Percentiles rank a stretch among this genome's conserved stretches.
Evolutionary conservation across 2,113 vertebrate species (phyloP).

Genomic region (Columbina picui): DNA sequence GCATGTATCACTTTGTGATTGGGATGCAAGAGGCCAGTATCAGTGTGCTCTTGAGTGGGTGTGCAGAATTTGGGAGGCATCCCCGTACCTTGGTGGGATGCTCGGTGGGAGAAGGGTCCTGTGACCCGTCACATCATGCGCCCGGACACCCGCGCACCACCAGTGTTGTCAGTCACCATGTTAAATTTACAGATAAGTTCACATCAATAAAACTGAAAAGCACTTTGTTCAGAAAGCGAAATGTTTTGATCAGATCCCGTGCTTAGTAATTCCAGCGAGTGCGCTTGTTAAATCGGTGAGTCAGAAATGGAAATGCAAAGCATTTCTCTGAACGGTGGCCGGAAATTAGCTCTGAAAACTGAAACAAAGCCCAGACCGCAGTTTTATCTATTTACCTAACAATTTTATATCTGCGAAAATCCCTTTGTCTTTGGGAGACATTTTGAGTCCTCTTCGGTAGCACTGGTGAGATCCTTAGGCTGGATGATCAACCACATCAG

Average conservation of each 20-base stretch:
- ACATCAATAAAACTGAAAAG: conserved; percentile 49
- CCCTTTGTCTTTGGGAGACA: conserved; percentile 37
- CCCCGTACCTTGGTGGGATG: accelerated
- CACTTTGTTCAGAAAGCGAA: conserved; percentile 74
- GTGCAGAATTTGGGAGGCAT: background rate
- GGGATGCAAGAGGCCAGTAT: background rate
- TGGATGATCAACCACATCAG: background rate
- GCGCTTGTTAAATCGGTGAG: conserved; percentile 81
- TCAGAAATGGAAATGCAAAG: conserved; percentile 86
- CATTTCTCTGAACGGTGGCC: conserved; percentile 71
- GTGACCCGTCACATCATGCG: accelerated
- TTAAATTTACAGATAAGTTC: conserved; percentile 3
- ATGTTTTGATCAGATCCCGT: conserved; percentile 78
- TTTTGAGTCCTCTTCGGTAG: conserved; percentile 24
- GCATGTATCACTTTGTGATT: background rate
- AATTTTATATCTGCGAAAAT: conserved; percentile 43
- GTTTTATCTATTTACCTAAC: conserved; percentile 58
- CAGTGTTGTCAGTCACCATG: background rate
- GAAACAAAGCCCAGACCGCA: conserved; percentile 57
- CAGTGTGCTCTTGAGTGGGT: background rate
- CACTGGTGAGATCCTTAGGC: background rate
- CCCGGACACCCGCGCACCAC: background rate
- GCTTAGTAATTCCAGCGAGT: conserved; percentile 87
- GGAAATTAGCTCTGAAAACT: conserved; percentile 75
- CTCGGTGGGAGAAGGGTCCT: background rate